phyloP scores from a whole-genome alignment of 2,113 vertebrate species.

The Psilopogon haemacephalus region DNA sequence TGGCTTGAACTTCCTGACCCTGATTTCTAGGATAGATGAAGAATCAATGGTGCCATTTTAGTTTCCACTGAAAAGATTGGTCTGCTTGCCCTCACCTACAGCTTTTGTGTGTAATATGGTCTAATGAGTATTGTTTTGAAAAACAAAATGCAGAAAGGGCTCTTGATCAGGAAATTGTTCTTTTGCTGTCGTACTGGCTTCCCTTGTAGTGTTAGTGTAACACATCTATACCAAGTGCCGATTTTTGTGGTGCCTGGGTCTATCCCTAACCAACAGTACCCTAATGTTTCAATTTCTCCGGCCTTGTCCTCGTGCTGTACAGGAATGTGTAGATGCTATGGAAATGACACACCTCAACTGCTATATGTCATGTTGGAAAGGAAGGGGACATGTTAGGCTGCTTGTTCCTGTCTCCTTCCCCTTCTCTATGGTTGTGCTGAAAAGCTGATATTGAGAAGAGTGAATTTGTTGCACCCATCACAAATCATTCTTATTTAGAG shows the following conservation, averaged over 20 bases:
- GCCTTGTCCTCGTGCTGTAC: rapidly evolving
- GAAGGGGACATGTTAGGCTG: not conserved
- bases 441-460: not conserved
- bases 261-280: not conserved
- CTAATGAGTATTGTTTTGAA: not conserved
- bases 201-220: rapidly evolving
- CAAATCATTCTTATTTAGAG: not conserved
- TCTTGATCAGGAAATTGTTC: not conserved
- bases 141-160: not conserved
- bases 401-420: not conserved
- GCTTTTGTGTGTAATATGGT: not conserved
- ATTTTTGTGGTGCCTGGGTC: rapidly evolving
- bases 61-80: not conserved
- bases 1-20: not conserved
- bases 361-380: rapidly evolving
- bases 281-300: not conserved
- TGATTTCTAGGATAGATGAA: not conserved
- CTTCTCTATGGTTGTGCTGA: not conserved
- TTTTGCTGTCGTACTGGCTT: not conserved
- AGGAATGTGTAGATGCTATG: not conserved
- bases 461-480: not conserved
- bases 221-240: rapidly evolving
- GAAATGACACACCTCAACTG: not conserved
- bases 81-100: not conserved
- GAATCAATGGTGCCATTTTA: not conserved